A percentile compares a stretch with the other conserved stretches of the same genome.
These are phyloP conservation scores for Drosophila ercepeae DNA, from an alignment of 1,140 invertebrate species.

Conservation along the genomic window DNA sequence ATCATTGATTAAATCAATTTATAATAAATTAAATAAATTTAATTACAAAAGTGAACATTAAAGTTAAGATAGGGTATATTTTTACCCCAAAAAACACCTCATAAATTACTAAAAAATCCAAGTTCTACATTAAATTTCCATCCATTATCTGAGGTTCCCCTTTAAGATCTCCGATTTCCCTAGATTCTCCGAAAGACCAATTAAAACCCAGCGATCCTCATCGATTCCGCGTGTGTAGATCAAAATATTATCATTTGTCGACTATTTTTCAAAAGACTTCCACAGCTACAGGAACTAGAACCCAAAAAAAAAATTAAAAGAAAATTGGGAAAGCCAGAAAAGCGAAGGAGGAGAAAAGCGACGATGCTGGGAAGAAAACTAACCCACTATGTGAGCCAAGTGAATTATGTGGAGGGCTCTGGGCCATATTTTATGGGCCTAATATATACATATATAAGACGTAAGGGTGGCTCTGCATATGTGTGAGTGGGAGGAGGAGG, in stretches of 20 bases:
- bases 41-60: too few relatives aligned
- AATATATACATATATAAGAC: neutral
- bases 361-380: constrained; percentile 14
- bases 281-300: too few relatives aligned
- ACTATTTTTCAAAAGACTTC: constrained; percentile 23
- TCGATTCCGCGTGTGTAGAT: constrained; percentile 19
- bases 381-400: constrained; percentile 34
- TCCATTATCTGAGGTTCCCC: too few relatives aligned
- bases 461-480: neutral
- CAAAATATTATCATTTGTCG: constrained; percentile 37
- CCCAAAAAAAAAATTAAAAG: neutral
- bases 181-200: too few relatives aligned
- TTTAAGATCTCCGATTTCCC: too few relatives aligned
- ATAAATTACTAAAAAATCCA: too few relatives aligned
- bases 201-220: neutral
- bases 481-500: neutral
- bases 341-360: neutral
- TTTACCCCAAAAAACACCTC: too few relatives aligned
- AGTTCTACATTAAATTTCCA: too few relatives aligned
- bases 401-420: constrained; percentile 50
- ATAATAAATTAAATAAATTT: too few relatives aligned
- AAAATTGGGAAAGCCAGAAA: neutral
- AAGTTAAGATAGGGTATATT: too few relatives aligned
- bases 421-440: constrained; percentile 53
- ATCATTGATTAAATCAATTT: too few relatives aligned